These are phyloP conservation scores for Lochmaea crataegi DNA, from an alignment of 2,888 invertebrate species.

Conservation along the genomic window DNA sequence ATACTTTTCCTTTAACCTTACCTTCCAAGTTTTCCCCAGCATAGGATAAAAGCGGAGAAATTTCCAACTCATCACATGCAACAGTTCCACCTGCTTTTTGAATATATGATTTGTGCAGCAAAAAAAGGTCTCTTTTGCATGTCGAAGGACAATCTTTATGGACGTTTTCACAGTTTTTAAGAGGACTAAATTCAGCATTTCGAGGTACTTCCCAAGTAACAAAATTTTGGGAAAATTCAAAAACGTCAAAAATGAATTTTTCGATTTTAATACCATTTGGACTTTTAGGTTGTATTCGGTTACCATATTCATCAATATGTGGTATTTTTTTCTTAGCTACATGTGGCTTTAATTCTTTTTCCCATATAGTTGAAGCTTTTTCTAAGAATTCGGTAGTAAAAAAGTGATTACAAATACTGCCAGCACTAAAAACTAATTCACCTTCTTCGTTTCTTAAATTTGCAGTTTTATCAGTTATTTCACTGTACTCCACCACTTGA, in stretches of 20 bases:
- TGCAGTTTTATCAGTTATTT: conserved; percentile 89
- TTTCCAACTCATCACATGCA: conserved; percentile 78
- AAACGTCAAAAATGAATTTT: conserved; percentile 99
- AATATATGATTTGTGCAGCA: conserved; percentile 83
- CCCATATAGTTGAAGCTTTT: conserved; percentile 76
- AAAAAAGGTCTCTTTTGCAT: conserved; percentile 80
- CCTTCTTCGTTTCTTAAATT: conserved; percentile 83
- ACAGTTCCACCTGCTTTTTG: conserved; percentile 83
- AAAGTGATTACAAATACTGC: conserved; percentile 98
- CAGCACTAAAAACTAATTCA: conserved; percentile 89
- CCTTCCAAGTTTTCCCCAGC: conserved; percentile 83
- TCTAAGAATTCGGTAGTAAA: conserved; percentile 89
- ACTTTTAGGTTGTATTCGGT: conserved; percentile 77
- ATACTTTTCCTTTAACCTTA: conserved; percentile 48
- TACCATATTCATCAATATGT: conserved; percentile 78
- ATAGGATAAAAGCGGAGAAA: conserved; percentile 91
- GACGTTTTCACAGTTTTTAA: conserved; percentile 91
- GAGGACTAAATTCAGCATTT: conserved; percentile 94
- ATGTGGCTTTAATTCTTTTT: conserved; percentile 85
- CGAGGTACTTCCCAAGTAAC: conserved; percentile 94
- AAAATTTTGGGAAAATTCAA: conserved; percentile 89
- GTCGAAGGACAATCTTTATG: conserved; percentile 93
- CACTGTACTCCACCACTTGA: conserved; percentile 97
- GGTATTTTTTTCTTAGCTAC: conserved; percentile 98
- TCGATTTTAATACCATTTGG: conserved; percentile 99